These are phyloP conservation scores for Ginglymostoma cirratum DNA, from an alignment of 2,113 vertebrate species.

Conservation along the genomic window DNA sequence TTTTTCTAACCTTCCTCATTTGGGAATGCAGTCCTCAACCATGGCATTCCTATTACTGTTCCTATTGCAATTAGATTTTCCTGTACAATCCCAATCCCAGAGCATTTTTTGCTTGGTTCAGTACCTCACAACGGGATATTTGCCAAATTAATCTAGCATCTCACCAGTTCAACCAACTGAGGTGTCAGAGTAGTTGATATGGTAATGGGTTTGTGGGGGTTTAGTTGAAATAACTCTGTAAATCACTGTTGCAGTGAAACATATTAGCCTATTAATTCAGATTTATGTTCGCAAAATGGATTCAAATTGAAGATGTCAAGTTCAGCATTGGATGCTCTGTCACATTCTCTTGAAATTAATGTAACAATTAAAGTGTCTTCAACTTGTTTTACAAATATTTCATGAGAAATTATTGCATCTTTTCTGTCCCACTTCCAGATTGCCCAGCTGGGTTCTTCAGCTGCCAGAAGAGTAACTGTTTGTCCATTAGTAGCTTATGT, in stretches of 20 bases:
- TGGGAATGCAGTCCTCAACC: neutral
- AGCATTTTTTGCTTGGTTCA: neutral
- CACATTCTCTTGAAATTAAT: neutral
- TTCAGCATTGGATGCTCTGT: neutral
- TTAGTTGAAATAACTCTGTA: neutral
- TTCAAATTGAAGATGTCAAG: neutral
- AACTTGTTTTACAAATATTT: neutral
- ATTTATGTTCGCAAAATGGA: neutral
- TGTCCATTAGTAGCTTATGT: conserved; percentile 14
- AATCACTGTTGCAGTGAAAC: neutral
- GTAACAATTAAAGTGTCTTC: neutral
- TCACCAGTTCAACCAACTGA: neutral
- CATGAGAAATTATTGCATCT: neutral
- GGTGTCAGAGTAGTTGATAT: neutral
- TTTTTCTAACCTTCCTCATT: neutral
- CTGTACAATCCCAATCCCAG: neutral
- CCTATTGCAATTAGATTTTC: neutral
- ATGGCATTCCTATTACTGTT: neutral
- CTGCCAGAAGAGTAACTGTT: neutral
- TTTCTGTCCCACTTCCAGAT: neutral
- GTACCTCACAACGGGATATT: neutral
- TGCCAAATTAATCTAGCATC: neutral
- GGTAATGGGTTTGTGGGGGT: neutral
- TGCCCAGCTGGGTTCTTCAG: conserved; percentile 10
- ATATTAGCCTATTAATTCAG: neutral